A percentile compares a stretch with the other conserved stretches of the same genome.
These are phyloP conservation scores for Odocoileus hemionus DNA, from an alignment of 2,113 vertebrate species.

Conservation along the genomic window DNA sequence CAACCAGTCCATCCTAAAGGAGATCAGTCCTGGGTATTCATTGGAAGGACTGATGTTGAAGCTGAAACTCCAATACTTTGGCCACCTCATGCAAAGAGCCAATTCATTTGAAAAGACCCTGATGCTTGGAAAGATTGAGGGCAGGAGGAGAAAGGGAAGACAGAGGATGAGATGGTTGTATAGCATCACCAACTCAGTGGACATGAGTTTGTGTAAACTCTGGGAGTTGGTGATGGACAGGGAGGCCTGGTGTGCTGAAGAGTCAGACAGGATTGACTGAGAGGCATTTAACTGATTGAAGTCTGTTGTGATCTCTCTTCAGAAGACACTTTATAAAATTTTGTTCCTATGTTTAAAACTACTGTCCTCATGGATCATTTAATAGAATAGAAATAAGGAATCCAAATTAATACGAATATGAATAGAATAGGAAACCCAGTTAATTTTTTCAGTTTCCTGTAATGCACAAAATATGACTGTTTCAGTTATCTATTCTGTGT, in stretches of 20 bases:
- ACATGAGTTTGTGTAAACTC: not conserved
- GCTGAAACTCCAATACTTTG: not conserved
- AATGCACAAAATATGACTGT: not conserved
- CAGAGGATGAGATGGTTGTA: not conserved
- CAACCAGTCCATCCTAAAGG: not conserved
- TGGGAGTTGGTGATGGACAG: not conserved
- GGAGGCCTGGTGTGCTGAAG: not conserved
- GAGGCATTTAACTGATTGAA: not conserved
- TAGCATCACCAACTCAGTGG: not conserved
- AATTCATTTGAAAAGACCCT: not conserved
- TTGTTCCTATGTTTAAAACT: not conserved
- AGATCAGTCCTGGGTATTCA: not conserved
- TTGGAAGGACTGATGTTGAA: not conserved
- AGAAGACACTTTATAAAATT: not conserved
- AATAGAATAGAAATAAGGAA: not conserved
- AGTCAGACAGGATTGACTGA: not conserved
- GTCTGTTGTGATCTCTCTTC: not conserved
- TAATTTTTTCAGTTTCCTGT: not conserved
- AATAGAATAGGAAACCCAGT: not conserved
- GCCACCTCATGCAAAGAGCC: not conserved
- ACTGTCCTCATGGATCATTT: not conserved
- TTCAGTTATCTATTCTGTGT: not conserved
- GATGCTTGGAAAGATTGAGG: not conserved
- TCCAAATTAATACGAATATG: not conserved
- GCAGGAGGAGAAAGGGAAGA: not conserved